Conservation (phyloP, 2,113 vertebrate genomes). For the Indri indri region DNA sequence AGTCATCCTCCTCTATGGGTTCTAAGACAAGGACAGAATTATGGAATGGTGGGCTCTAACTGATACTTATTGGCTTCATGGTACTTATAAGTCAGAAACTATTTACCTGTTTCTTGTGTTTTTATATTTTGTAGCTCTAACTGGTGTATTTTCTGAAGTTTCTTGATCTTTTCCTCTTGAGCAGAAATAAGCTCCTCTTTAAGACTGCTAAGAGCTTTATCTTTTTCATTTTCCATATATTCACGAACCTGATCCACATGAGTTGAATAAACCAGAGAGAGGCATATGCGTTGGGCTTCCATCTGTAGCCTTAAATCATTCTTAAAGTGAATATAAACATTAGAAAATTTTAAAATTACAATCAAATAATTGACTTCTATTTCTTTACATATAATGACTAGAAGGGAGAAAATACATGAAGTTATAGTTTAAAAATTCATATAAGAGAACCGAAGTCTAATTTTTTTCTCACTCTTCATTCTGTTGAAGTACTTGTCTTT, state of each 20-base stretch:
- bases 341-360: constrained; percentile 31
- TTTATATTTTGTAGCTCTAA: constrained; percentile 81
- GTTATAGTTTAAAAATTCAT: background rate
- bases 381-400: background rate
- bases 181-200: constrained; percentile 82
- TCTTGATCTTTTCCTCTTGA: constrained; percentile 82
- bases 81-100: constrained; percentile 7
- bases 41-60: background rate
- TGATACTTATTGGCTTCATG: background rate
- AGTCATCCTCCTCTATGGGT: background rate
- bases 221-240: constrained; percentile 84
- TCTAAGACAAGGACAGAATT: background rate
- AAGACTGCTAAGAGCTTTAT: constrained; percentile 84
- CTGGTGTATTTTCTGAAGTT: constrained; percentile 84
- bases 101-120: constrained; percentile 84
- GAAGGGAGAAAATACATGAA: background rate
- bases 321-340: constrained; percentile 79
- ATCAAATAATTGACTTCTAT: background rate
- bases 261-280: constrained; percentile 93
- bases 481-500: background rate
- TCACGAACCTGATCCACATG: constrained; percentile 91
- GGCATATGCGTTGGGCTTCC: constrained; percentile 94
- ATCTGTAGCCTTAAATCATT: constrained; percentile 91
- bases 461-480: background rate
- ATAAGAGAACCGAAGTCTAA: background rate